phyloP scores from a whole-genome alignment of 2,888 invertebrate species.

The Nomada hirtipes region DNA sequence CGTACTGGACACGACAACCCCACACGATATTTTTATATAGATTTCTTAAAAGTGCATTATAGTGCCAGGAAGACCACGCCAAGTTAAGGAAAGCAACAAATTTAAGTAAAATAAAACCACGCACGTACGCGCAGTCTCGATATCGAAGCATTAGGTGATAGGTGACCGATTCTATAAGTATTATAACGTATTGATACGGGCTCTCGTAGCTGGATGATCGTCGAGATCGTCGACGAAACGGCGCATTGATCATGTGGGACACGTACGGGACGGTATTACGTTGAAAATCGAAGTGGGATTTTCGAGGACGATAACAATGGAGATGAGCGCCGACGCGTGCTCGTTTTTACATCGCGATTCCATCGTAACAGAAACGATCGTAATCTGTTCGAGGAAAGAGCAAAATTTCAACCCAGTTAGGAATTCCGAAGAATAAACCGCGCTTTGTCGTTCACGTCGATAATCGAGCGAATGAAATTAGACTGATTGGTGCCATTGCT shows the following conservation, averaged over 20 bases:
- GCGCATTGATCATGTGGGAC: slow-evolving; percentile 39
- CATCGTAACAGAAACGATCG: background rate
- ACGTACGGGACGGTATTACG: slow-evolving; percentile 7
- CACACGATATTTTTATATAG: slow-evolving; percentile 83
- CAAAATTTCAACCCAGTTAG: background rate
- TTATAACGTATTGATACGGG: slow-evolving; percentile 57
- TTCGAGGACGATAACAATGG: background rate
- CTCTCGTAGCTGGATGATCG: slow-evolving; percentile 39
- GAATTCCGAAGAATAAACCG: slow-evolving; percentile 14
- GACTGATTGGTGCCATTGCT: slow-evolving; percentile 21
- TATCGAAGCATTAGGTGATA: slow-evolving; percentile 68
- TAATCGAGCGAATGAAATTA: slow-evolving; percentile 17
- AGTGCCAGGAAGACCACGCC: slow-evolving; percentile 80
- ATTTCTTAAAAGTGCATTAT: slow-evolving; percentile 83
- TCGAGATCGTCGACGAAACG: slow-evolving; percentile 40
- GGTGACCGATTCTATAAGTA: slow-evolving; percentile 72
- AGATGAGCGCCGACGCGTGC: background rate
- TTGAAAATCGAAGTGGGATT: background rate
- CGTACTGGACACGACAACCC: slow-evolving; percentile 80
- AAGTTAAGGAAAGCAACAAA: slow-evolving; percentile 58
- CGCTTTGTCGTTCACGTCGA: slow-evolving; percentile 11
- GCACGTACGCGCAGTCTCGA: slow-evolving; percentile 59
- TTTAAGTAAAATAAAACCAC: slow-evolving; percentile 34
- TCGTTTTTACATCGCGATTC: background rate
- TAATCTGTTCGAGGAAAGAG: slow-evolving; percentile 17